These are phyloP conservation scores for Drosophila sucinea DNA, from an alignment of 1,140 invertebrate genomes.

Conservation along the genomic window DNA sequence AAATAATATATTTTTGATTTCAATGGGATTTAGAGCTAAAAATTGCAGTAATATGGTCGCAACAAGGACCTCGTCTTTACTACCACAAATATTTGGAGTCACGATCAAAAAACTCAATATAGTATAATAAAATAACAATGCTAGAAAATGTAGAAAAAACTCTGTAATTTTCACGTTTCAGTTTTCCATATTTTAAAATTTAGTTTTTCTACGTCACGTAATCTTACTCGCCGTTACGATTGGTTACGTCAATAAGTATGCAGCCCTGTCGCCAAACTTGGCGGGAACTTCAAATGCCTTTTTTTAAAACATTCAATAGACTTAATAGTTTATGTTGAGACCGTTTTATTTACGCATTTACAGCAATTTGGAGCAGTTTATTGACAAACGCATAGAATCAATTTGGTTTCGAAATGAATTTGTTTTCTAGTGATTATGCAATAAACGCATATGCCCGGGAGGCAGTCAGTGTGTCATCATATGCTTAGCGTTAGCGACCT, in stretches of 20 bases:
- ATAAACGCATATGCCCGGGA: neutral
- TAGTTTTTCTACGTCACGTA: neutral
- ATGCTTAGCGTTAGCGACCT: neutral
- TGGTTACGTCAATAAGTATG: neutral
- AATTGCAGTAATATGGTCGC: too few species aligned
- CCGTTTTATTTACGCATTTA: conserved; percentile 51
- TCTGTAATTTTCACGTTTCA: neutral
- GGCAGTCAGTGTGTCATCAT: conserved; percentile 2
- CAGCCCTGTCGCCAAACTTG: neutral
- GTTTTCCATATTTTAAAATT: neutral
- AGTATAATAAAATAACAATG: too few species aligned
- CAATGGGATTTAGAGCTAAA: too few species aligned
- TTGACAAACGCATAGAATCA: conserved; percentile 26
- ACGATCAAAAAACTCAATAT: too few species aligned
- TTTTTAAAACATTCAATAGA: neutral
- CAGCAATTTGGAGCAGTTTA: conserved; percentile 41
- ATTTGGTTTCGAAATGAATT: conserved; percentile 37
- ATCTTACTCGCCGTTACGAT: neutral
- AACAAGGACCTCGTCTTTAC: too few species aligned
- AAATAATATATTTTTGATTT: too few species aligned
- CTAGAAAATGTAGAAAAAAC: too few species aligned
- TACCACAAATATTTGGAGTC: too few species aligned
- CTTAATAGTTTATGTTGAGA: neutral
- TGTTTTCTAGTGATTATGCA: neutral
- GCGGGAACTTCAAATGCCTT: neutral